Evolutionary conservation across 1,140 invertebrate species (phyloP), one percentile per base, ranked within the genome.

Genomic region (Eulimnadia texana): DNA sequence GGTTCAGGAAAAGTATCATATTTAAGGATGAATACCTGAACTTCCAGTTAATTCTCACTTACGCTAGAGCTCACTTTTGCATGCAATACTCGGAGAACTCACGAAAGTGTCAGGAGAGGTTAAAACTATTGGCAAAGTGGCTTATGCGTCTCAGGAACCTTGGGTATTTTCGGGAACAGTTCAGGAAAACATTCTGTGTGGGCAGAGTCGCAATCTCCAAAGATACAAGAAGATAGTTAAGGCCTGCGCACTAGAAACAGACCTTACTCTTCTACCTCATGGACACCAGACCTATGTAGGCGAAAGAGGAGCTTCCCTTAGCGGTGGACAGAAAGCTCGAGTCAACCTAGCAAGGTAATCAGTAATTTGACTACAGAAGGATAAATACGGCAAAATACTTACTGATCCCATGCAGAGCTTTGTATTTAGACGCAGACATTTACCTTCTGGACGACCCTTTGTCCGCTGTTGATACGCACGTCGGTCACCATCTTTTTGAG

Each of bases 251-350:
- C 67, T 87, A 20, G 72, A 77, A 42, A 75, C 75, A 19, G 89
- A 93, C 68, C 81, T 92, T 58, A 77, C 83, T 56, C 78, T 84
- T n/a, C 81, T 91, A 66, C 78, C 84, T 0, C 75, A 84, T 67
- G 86, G 85, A 11, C 93, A 96, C 69, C 81, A 82, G 67, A 96
- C 92, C 0, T 76, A 92, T 50, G 88, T 96, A 19, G 93, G 93
- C 1, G 89, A 93, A 66, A 76, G 87, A 59, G 93, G 93, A 27
- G 82, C 82, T 3, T 85, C 83, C 1, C 73, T 92, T 0, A 92
- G 87, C 72, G 93, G 92, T 61, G 92, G 93, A 42, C 93, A 97
- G 73, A 84, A 86, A 64, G 91, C 92, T 0, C 79, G 92, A 66
- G 85, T 96, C 2, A 92, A 88, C 68, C 74, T 93, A 47, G 90